Base-by-base conservation (phyloP, 2,113 vertebrate species). In the Pagrus major region DNA sequence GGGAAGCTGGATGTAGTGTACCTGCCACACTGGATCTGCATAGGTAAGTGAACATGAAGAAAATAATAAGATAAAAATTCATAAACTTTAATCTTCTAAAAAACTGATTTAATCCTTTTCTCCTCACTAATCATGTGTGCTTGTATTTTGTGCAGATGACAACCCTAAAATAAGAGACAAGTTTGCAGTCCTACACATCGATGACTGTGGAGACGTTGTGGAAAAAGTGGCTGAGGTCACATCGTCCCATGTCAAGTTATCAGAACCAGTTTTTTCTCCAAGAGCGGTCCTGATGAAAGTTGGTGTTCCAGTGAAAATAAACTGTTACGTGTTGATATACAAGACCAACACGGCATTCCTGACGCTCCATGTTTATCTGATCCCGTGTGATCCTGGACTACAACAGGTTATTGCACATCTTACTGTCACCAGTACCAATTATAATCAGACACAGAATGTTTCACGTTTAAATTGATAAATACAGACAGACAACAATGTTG, bases 1-100 rank as follows among this genome's bases (percentile, higher is more conserved):
- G 86, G 86, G 8, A 58, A 44, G 68, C n/a, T 88, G 0, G 33
- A 52, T 29, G 72, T 61, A 59, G 83, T 88, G 14, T 6, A 71
- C 31, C 33, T 88, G 44, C 86, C 76, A 1, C 86, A 88, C 72
- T 83, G 80, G 83, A 61, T 86, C 75, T 76, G 60, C 67, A 60
- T 74, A 1, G 65, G 86, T 88, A 23, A 66, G 76, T 47, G 12
- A 23, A 44, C 44, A 49, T 51, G 18, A 31, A 21, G 18, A 11
- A 0, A 25, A 21, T 33, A 14, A 51, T 10, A n/a, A n/a, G n/a
- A n/a, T n/a, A n/a, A n/a, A n/a, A n/a, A n/a, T n/a, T n/a, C n/a
- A n/a, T n/a, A n/a, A n/a, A n/a, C n/a, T 23, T 23, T 3, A 56
- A 18, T 1, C 9, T n/a, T 16, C 12, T 46, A 6, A 29, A 41